Conservation (phyloP, 1,140 invertebrate species). For the Ganaspis sp. region DNA sequence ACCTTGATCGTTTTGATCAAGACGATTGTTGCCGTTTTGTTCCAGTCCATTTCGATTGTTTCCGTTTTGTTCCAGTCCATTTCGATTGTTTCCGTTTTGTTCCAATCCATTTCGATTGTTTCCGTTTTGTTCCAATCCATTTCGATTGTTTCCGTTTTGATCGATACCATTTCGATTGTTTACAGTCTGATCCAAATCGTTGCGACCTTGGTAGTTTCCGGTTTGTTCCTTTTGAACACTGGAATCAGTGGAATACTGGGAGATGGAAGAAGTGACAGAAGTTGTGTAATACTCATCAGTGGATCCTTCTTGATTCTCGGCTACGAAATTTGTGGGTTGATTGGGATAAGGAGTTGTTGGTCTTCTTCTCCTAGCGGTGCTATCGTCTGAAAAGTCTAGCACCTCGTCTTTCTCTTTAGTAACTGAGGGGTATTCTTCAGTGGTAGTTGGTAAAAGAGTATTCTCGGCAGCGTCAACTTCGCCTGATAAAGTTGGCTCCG, state of each 20-base stretch:
- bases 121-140: conserved; percentile 57
- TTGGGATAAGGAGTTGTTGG: conserved; percentile 64
- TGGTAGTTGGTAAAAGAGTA: conserved; percentile 61
- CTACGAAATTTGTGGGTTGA: conserved; percentile 44
- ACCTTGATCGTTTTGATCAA: conserved; percentile 44
- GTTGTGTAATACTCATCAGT: conserved; percentile 71
- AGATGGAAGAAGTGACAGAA: conserved; percentile 35
- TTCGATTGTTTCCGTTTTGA: conserved; percentile 52
- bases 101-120: too few species aligned
- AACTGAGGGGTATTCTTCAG: conserved; percentile 74
- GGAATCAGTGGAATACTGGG: conserved; percentile 45
- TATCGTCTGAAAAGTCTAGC: conserved; percentile 84
- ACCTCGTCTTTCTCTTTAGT: conserved; percentile 84
- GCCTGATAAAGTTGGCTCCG: conserved; percentile 80
- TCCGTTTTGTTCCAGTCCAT: too few species aligned
- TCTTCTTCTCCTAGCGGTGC: conserved; percentile 68
- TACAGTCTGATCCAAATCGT: conserved; percentile 68
- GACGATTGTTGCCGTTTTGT: conserved; percentile 60
- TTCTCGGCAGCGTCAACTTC: conserved; percentile 59
- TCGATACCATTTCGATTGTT: too few species aligned
- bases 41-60: too few species aligned
- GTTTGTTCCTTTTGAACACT: too few species aligned
- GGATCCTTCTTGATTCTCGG: conserved; percentile 34
- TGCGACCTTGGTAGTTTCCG: conserved; percentile 56
- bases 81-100: too few species aligned